Conservation (phyloP, 2,797 vertebrate genomes). For the Ctenopoma multispine region DNA sequence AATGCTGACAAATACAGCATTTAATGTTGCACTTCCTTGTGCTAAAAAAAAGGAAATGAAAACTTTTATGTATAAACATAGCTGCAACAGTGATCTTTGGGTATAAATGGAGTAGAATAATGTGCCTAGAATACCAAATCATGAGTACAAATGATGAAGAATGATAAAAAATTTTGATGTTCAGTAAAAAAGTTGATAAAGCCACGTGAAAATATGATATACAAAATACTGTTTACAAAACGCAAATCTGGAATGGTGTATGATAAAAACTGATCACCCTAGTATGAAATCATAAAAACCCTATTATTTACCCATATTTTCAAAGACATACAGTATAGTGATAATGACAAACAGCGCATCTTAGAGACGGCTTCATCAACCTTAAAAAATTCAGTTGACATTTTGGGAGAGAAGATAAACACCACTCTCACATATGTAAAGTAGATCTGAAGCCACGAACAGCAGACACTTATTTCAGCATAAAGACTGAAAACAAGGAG, state of each 20-base stretch:
- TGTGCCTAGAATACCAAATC: not conserved
- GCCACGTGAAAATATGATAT: not conserved
- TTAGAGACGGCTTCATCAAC: not conserved
- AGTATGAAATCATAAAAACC: not conserved
- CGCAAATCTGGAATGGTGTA: not conserved
- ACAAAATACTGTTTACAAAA: not conserved
- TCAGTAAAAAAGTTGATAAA: not conserved
- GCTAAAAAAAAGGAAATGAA: not conserved
- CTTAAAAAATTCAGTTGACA: not conserved
- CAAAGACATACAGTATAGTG: not conserved
- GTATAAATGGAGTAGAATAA: slow-evolving; percentile 12
- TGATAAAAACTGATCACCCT: not conserved
- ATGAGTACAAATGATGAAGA: not conserved
- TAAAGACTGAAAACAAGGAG: too few relatives aligned
- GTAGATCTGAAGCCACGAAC: not conserved
- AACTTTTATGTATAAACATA: not conserved
- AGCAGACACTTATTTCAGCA: not conserved
- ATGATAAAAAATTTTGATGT: not conserved
- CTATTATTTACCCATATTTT: not conserved
- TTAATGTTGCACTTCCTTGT: slow-evolving; percentile 7
- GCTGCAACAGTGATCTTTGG: not conserved
- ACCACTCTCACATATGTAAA: not conserved
- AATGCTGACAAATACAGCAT: not conserved
- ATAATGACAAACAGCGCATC: not conserved
- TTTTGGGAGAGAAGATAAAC: not conserved